Percentiles rank a stretch among this genome's conserved stretches.
phyloP scores from a whole-genome alignment of 2,113 vertebrate genomes.

The Electrona antarctica region DNA sequence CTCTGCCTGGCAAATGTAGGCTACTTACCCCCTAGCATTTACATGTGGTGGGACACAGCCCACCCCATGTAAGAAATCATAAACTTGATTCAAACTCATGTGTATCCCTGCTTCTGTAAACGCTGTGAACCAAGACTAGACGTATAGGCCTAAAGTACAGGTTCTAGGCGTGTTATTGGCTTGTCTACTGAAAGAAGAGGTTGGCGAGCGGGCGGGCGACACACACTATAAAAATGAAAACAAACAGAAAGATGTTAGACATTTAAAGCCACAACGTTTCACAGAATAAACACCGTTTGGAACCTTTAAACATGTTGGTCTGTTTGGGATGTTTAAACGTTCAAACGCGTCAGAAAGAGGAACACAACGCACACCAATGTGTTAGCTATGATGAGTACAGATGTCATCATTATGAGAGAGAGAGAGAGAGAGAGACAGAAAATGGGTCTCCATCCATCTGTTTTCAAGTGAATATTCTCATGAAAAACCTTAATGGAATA shows the following conservation, averaged over 20 bases:
- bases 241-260: constrained; percentile 78
- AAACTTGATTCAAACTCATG: neutral
- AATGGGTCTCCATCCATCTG: neutral
- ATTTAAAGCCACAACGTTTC: constrained; percentile 69
- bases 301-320: constrained; percentile 70
- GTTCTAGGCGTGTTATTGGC: constrained; percentile 26
- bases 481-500: too few species aligned
- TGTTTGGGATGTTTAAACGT: constrained; percentile 64
- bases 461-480: too few species aligned
- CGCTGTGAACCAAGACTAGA: neutral
- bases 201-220: constrained; percentile 63
- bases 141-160: neutral
- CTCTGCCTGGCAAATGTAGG: constrained; percentile 24
- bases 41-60: too few species aligned
- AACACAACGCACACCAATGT: constrained; percentile 50
- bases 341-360: constrained; percentile 58
- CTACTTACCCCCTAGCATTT: neutral
- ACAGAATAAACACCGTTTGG: constrained; percentile 52
- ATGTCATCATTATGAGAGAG: neutral
- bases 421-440: constrained; percentile 11
- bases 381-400: constrained; percentile 43
- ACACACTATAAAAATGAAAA: constrained; percentile 75
- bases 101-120: too few species aligned
- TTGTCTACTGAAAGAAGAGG: constrained; percentile 55
- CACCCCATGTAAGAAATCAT: too few species aligned